Base-by-base conservation (phyloP, 1,140 invertebrate species). In the Berghia stephanieae region DNA sequence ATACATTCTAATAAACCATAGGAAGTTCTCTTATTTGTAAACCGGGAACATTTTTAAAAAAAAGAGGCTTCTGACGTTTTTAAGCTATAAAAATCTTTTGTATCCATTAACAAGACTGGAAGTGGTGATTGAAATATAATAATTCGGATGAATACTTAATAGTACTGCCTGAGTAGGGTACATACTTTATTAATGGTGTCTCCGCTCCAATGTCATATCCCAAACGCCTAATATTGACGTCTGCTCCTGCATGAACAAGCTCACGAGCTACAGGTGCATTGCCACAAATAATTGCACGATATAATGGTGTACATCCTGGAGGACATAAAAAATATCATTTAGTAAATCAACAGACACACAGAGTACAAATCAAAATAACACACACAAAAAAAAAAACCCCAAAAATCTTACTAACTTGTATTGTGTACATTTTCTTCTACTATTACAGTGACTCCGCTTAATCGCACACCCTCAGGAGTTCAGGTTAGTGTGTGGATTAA, bases 151-250 rank as follows among this genome's bases (percentile, higher is more conserved):
- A 70, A 44, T 43, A 18, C 24, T 0, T 70, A 2, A 70, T 8
- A 43, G 5, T 21, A 16, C n/a, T n/a, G n/a, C n/a, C n/a, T n/a
- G n/a, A n/a, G n/a, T n/a, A n/a, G n/a, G 1, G 36, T 72, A 18
- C 80, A 78, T 81, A 88, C 86, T 85, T 86, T 36, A 86, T 88
- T 3, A 88, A 81, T 36, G 85, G 85, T 21, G 86, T 84, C 77
- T 87, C 86, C 40, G 80, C 82, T 0, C 78, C 81, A 31, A 79
- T 31, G 34, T 79, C 75, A 24, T 81, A 63, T 1, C 81, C 82
- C 4, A 86, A 68, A 31, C 77, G 78, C n/a, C 83, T 66, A 44
- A 84, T 79, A 75, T 88, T 88, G 5, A 88, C 85, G 76, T 88
- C 84, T 34, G 83, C 85, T 10, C 85, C 83, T 31, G 80, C 83